Percentiles rank a stretch among this genome's conserved stretches.
Evolutionary conservation across 2,113 vertebrate species (phyloP).

Genomic region (Poeciliopsis prolifica): DNA sequence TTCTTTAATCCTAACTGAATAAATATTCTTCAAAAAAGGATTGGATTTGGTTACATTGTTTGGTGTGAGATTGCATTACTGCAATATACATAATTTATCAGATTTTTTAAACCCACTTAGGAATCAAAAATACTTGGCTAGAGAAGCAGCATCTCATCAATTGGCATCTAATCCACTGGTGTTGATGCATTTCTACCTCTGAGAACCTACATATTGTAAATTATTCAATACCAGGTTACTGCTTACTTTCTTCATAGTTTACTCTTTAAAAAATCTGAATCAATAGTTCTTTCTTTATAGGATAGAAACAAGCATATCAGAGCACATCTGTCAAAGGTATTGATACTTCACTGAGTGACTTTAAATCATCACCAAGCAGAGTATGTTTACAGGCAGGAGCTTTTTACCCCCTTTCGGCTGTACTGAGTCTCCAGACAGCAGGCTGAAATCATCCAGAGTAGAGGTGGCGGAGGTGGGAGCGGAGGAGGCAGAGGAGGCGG

Average conservation of each 20-base stretch:
- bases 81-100: no score
- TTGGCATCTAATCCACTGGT: background rate
- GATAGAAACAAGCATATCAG: background rate
- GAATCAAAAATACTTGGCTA: background rate
- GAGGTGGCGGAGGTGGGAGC: constrained; percentile 63
- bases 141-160: background rate
- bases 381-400: background rate
- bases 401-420: constrained; percentile 86
- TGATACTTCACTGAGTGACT: background rate
- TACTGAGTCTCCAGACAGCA: constrained; percentile 83
- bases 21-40: no score
- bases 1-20: no score
- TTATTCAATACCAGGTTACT: background rate
- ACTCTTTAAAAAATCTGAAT: background rate
- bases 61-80: no score
- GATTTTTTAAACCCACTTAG: background rate
- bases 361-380: background rate
- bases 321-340: background rate
- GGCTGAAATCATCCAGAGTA: constrained; percentile 91
- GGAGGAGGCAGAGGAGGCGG: constrained; percentile 64
- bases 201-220: background rate
- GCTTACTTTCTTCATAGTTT: background rate
- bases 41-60: no score
- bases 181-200: background rate
- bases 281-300: background rate